A percentile compares a stretch with the other conserved stretches of the same genome.
These are phyloP conservation scores for Caenorhabditis drosophilae DNA, from an alignment of 2,888 invertebrate genomes.

Conservation along the genomic window DNA sequence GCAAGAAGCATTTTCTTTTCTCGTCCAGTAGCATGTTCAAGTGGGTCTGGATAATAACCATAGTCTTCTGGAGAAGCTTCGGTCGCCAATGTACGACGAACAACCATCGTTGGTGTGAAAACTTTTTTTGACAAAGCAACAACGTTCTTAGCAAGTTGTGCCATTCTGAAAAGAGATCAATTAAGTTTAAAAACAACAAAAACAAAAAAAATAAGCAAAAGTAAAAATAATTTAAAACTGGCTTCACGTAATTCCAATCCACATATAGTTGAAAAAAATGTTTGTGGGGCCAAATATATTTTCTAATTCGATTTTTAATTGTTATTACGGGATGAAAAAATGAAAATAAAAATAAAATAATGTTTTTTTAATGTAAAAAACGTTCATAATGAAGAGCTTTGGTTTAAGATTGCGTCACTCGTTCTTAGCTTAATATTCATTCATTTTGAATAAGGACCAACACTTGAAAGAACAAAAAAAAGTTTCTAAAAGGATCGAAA, in stretches of 20 bases:
- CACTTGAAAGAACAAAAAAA: no score
- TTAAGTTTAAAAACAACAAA: neutral
- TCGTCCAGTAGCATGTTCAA: slow-evolving; percentile 90
- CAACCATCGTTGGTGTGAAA: slow-evolving; percentile 29
- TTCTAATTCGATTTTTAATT: neutral
- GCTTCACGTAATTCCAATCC: neutral
- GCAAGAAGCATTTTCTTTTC: slow-evolving; percentile 89
- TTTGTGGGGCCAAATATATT: neutral
- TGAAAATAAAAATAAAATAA: no score
- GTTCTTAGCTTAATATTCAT: no score
- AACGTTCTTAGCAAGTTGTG: slow-evolving; percentile 54
- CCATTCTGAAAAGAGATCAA: slow-evolving; percentile 30
- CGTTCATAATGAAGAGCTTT: no score
- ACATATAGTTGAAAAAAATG: neutral
- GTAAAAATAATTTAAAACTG: neutral
- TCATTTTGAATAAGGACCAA: no score
- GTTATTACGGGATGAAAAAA: no score
- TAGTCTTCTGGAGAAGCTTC: slow-evolving; percentile 68
- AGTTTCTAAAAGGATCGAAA: no score
- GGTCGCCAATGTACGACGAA: slow-evolving; percentile 55
- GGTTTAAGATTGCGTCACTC: no score
- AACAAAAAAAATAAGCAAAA: slow-evolving; percentile 1
- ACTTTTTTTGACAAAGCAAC: slow-evolving; percentile 48
- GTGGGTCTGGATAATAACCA: slow-evolving; percentile 77
- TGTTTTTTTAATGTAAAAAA: no score